Base-by-base conservation (phyloP, 2,113 vertebrate genomes). In the Salvelinus namaycush region DNA sequence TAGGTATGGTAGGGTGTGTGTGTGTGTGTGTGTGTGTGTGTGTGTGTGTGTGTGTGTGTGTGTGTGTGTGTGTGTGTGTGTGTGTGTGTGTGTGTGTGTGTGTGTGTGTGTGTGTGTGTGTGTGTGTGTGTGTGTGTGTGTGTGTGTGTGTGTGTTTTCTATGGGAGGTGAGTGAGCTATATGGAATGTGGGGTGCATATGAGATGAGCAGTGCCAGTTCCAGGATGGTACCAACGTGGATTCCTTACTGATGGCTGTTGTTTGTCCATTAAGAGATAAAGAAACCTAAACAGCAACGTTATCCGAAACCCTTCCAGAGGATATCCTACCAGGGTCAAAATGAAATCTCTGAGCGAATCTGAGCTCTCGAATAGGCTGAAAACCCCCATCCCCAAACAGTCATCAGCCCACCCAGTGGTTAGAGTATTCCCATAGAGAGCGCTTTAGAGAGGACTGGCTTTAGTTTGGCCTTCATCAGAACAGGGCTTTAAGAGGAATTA, bases 401-500 rank as follows among this genome's bases (percentile, higher is more conserved):
- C 7, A 20, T 68, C 6, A 68, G 67, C 31, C 31, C 67, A 39
- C 18, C 18, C 31, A 67, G 65, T 26, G 22, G 13, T 31, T 18
- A 29, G 65, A 67, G 65, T 8, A 67, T 67, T 67, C 26, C 65
- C 22, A 67, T 67, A 67, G 24, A 14, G 49, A 16, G 51, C 1
- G 16, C 51, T 54, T 18, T 54, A 54, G 16, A 67, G 27, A 22
- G 18, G 12, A 20, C 6, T 18, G 67, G 31, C 29, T 68, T 68
- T 68, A n/a, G 31, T 68, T 31, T 68, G 31, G 14, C 18, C 20
- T 31, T 24, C 31, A 34, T 39, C 22, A 26, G 68, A 20, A 62
- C 48, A 70, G 26, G 34, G 62, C 34, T 26, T 26, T 74, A 48
- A 54, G 62, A 75, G 22, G 49, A 51, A 76, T 73, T 26, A 44